These are phyloP conservation scores for Carollia perspicillata DNA, from an alignment of 2,113 vertebrate genomes.

Conservation along the genomic window DNA sequence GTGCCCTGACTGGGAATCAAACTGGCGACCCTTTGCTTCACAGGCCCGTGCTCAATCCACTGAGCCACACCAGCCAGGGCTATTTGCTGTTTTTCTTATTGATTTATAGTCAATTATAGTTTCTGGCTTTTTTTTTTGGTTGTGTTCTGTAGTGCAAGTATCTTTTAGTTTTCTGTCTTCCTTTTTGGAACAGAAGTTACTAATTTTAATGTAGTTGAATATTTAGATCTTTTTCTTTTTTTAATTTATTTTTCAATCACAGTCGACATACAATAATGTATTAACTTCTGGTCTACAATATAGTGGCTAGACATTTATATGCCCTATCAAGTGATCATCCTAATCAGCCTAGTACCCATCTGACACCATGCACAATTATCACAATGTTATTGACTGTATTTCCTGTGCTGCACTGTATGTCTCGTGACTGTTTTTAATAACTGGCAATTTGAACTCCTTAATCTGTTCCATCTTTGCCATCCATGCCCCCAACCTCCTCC, in stretches of 20 bases:
- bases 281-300: background rate
- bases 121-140: background rate
- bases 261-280: background rate
- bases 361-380: background rate
- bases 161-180: background rate
- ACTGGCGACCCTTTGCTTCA: too few species aligned
- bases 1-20: too few species aligned
- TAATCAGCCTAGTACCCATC: background rate
- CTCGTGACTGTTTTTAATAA: background rate
- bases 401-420: background rate
- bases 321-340: background rate
- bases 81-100: background rate
- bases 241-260: background rate
- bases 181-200: background rate
- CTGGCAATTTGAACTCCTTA: background rate
- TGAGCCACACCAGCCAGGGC: too few species aligned
- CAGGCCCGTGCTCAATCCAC: too few species aligned
- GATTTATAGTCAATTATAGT: background rate
- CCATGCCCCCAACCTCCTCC: background rate
- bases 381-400: background rate
- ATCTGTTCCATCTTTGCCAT: background rate
- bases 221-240: background rate
- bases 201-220: slow-evolving; percentile 11
- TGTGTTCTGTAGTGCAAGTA: background rate
- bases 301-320: background rate